Conservation (phyloP, 1,140 invertebrate species). For the Mercenaria mercenaria region DNA sequence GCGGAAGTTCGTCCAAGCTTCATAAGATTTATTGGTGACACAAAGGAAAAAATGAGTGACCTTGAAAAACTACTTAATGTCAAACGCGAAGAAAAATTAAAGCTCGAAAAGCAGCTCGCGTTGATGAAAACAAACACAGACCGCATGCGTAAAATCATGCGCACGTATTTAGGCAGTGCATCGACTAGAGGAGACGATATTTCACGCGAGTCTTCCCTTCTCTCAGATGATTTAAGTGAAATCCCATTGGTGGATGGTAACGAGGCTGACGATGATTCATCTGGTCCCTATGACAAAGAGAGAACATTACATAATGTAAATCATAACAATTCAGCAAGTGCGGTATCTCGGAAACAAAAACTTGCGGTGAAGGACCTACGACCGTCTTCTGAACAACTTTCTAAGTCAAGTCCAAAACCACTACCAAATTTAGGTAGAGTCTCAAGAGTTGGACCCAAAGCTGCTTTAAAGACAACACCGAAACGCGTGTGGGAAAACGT, state of each 20-base stretch:
- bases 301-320: not conserved
- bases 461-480: constrained; percentile 41
- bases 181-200: not conserved
- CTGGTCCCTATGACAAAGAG: not conserved
- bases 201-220: constrained; percentile 28
- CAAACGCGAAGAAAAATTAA: constrained; percentile 56
- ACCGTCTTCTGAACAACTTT: not conserved
- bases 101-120: constrained; percentile 55
- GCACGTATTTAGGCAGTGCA: constrained; percentile 50
- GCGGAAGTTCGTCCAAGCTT: constrained; percentile 74
- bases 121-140: constrained; percentile 65
- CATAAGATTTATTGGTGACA: constrained; percentile 72
- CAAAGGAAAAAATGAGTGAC: constrained; percentile 56
- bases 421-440: not conserved
- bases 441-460: constrained; percentile 19
- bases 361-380: not conserved
- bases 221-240: not conserved
- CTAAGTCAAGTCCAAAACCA: not conserved
- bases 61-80: constrained; percentile 30
- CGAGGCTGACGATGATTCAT: constrained; percentile 52
- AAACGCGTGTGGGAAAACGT: constrained; percentile 54
- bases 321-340: not conserved
- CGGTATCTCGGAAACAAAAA: not conserved
- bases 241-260: constrained; percentile 22
- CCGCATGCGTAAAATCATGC: constrained; percentile 65